Evolutionary conservation across 1,140 invertebrate species (phyloP).

Genomic region (Achatina immaculata): DNA sequence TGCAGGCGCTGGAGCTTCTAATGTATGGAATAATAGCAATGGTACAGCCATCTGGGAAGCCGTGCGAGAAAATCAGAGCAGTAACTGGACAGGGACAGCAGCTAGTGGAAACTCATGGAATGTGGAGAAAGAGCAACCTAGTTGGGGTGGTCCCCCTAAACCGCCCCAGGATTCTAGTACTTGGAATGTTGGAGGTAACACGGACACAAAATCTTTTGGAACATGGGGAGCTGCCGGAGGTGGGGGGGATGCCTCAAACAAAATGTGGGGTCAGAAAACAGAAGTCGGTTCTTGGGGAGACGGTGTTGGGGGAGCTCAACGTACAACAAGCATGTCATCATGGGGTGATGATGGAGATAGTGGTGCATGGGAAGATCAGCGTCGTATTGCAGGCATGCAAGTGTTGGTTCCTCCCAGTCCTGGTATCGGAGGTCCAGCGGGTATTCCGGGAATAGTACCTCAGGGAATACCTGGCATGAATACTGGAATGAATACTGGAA

Average conservation of each 20-base stretch:
- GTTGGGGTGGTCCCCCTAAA: constrained; percentile 30
- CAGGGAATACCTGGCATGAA: constrained; percentile 34
- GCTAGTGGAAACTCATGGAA: constrained; percentile 44
- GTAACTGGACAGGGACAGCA: constrained; percentile 70
- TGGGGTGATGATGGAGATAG: constrained; percentile 51
- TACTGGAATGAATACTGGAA: constrained; percentile 14
- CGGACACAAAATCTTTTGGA: constrained; percentile 45
- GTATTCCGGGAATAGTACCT: constrained; percentile 39
- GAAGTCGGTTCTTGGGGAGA: constrained; percentile 64
- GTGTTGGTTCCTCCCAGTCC: constrained; percentile 31
- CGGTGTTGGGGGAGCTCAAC: constrained; percentile 37
- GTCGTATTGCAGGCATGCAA: constrained; percentile 27
- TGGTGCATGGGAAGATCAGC: constrained; percentile 78
- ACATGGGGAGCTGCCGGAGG: constrained; percentile 44
- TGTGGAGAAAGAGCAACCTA: constrained; percentile 33
- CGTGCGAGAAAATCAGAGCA: constrained; percentile 62
- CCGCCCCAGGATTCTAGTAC: constrained; percentile 29
- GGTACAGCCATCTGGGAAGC: constrained; percentile 95
- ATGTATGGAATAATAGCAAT: constrained; percentile 70
- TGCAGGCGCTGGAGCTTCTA: constrained; percentile 47
- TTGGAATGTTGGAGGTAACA: constrained; percentile 34
- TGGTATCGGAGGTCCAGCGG: constrained; percentile 38
- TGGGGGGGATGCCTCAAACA: constrained; percentile 39
- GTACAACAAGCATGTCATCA: constrained; percentile 53
- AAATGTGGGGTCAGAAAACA: constrained; percentile 60